These are phyloP conservation scores for Myrmophylax atrothorax DNA, from an alignment of 2,113 vertebrate genomes.

Conservation along the genomic window DNA sequence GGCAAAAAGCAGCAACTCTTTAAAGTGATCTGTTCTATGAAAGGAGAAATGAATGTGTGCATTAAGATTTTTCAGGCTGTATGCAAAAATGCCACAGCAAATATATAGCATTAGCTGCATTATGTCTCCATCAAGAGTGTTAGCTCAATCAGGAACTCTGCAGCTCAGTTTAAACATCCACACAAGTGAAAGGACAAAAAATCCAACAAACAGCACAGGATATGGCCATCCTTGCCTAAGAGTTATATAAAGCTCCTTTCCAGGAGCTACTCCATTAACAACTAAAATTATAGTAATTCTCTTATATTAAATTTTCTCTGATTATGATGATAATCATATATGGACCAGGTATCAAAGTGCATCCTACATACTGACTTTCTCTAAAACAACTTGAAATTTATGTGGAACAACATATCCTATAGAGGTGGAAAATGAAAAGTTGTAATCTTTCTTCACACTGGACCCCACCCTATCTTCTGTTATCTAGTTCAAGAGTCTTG, in stretches of 20 bases:
- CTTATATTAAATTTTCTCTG: background rate
- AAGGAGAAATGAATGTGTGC: background rate
- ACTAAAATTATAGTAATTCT: background rate
- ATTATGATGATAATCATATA: background rate
- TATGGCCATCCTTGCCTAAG: background rate
- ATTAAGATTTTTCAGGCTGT: background rate
- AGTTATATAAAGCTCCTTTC: background rate
- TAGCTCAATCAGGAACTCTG: background rate
- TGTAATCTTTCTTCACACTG: background rate
- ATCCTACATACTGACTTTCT: background rate
- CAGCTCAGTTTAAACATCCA: background rate
- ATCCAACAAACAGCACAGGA: background rate
- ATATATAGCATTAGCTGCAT: background rate
- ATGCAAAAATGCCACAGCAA: background rate
- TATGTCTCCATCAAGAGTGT: background rate
- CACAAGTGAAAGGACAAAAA: background rate
- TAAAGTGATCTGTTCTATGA: background rate
- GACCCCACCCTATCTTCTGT: conserved; percentile 52
- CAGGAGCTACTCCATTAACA: background rate
- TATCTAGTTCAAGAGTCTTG: background rate
- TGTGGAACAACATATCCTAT: background rate
- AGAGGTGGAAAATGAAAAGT: background rate
- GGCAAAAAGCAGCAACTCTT: background rate
- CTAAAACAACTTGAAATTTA: conserved; percentile 10
- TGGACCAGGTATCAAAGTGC: background rate